phyloP scores from a whole-genome alignment of 2,113 vertebrate genomes.

The Alaudala cheleensis region DNA sequence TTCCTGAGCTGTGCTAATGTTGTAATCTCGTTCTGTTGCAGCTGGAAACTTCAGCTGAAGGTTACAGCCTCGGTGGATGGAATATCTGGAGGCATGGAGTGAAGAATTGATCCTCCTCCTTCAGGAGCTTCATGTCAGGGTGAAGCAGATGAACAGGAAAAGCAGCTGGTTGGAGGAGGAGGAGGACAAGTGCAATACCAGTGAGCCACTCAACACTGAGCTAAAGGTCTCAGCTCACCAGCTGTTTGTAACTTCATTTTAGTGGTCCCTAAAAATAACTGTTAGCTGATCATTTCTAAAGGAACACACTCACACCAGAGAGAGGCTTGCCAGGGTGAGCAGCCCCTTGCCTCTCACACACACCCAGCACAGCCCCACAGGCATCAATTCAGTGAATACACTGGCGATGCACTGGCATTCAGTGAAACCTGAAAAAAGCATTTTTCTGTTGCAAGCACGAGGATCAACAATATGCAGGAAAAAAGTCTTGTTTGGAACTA shows the following conservation, averaged over 20 bases:
- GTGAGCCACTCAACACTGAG: neutral
- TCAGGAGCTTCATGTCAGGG: neutral
- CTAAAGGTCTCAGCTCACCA: conserved; percentile 15
- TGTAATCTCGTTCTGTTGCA: neutral
- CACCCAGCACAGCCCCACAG: neutral
- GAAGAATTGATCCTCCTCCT: neutral
- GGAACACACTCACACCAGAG: neutral
- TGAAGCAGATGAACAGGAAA: neutral
- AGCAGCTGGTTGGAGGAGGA: conserved; percentile 2
- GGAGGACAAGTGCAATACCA: neutral
- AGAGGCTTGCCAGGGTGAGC: neutral
- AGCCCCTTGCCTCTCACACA: neutral
- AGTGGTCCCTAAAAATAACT: neutral
- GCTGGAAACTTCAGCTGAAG: neutral
- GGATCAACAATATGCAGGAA: neutral
- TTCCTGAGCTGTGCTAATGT: neutral
- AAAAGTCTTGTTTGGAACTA: neutral
- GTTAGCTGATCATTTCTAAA: neutral
- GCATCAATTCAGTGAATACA: neutral
- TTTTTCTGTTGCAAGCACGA: neutral
- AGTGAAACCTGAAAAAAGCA: neutral
- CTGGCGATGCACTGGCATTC: neutral
- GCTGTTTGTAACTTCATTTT: neutral
- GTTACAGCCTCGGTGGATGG: neutral
- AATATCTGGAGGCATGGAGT: neutral